These are phyloP conservation scores for Caenorhabditis imperialis DNA, from an alignment of 2,888 invertebrate genomes.

Conservation along the genomic window DNA sequence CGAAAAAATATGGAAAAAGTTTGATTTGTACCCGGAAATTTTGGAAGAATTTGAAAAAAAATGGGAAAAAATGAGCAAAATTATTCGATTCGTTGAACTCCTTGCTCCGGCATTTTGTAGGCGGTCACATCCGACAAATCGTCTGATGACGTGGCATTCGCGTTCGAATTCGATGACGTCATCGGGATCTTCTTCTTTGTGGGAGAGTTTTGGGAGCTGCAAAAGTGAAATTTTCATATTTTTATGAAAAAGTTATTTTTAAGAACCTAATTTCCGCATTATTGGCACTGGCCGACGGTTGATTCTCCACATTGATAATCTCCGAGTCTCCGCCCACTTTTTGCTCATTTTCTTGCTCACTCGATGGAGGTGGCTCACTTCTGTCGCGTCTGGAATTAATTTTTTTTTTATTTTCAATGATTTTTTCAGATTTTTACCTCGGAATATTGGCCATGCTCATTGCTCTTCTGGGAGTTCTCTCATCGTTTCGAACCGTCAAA, in stretches of 20 bases:
- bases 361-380: constrained; percentile 63
- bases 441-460: constrained; percentile 65
- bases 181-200: constrained; percentile 56
- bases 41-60: constrained; percentile 3
- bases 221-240: neutral
- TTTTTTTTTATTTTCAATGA: too few species aligned
- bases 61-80: neutral
- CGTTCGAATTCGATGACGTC: constrained; percentile 20
- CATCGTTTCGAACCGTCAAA: constrained; percentile 24
- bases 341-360: constrained; percentile 42
- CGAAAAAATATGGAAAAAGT: too few species aligned
- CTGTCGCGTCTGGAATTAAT: constrained; percentile 57
- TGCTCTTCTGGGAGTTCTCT: constrained; percentile 58
- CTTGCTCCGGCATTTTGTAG: constrained; percentile 68
- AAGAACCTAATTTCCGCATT: neutral
- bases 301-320: neutral
- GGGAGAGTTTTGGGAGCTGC: constrained; percentile 21
- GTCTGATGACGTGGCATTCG: constrained; percentile 41
- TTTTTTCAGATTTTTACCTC: too few species aligned
- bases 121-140: constrained; percentile 64
- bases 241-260: constrained; percentile 1
- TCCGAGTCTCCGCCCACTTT: constrained; percentile 5
- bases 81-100: constrained; percentile 68
- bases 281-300: neutral
- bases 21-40: too few species aligned